These are phyloP conservation scores for Adelosebastes latens DNA, from an alignment of 2,797 vertebrate species.

Conservation along the genomic window DNA sequence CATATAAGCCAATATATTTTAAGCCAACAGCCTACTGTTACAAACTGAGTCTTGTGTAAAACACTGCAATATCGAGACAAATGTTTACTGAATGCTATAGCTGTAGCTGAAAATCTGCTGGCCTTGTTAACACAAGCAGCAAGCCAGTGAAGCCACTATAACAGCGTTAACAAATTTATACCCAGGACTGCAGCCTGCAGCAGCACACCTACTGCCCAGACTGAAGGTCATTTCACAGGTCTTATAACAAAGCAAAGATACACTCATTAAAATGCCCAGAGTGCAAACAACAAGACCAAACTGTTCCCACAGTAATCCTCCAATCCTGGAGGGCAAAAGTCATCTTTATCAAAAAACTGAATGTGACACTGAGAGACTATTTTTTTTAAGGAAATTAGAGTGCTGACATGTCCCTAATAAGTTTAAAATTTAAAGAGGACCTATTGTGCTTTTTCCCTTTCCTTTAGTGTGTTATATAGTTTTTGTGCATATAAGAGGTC, in stretches of 20 bases:
- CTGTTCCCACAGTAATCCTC: background rate
- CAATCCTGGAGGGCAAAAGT: background rate
- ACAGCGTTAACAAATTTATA: background rate
- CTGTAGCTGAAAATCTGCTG: background rate
- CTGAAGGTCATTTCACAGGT: constrained; percentile 21
- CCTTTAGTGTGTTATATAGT: no score
- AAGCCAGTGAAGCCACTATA: background rate
- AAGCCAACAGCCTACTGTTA: background rate
- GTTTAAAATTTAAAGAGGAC: background rate
- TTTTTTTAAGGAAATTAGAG: background rate
- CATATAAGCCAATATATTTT: background rate
- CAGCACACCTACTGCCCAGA: background rate
- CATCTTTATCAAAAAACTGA: background rate
- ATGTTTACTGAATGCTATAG: background rate
- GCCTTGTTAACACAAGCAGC: constrained; percentile 17
- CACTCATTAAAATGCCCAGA: constrained; percentile 17
- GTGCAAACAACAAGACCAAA: constrained; percentile 22
- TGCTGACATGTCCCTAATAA: background rate
- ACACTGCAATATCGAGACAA: background rate
- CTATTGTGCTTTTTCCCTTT: no score
- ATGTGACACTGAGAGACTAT: background rate
- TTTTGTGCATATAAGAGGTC: background rate
- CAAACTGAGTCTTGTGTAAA: background rate
- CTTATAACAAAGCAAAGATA: constrained; percentile 21
- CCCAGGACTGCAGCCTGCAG: background rate